Evolutionary conservation across 2,113 vertebrate genomes (phyloP), one percentile per base, ranked within the genome.

Genomic region (Eublepharis macularius): DNA sequence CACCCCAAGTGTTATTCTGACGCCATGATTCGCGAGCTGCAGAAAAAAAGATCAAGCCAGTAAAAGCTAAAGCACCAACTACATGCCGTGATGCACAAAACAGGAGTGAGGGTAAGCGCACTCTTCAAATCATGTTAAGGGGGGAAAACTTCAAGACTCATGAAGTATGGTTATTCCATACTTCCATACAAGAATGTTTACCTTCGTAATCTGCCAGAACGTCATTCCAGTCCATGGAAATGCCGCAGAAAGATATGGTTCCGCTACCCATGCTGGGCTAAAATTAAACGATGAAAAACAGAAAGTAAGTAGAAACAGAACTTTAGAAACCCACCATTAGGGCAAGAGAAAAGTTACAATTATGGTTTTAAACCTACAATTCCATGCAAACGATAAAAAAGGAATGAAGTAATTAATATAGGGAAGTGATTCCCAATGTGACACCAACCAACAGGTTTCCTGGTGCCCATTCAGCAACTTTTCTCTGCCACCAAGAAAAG

Each of bases 131-230:
- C 34, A 63, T n/a, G 60, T 63, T 63, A 51, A 26, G 19, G 72
- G 70, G 77, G 54, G 0, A 0, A 1, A 1, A 0, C 81, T 68
- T 72, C 66, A 51, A 36, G 68, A 74, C 12, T 80, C 7, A n/a
- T 65, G 11, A 79, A 72, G 87, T 36, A 78, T 80, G 0, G 0
- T 21, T 47, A 85, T 34, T 68, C 29, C 34, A n/a, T 29, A 87
- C 11, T 65, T 2, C 41, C 69, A 86, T 6, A 74, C 0, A 80
- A 24, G 8, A 82, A 86, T 39, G 45, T 60, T 83, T 96, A 99
- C 99, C 98, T 85, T 99, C 99, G 90, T 99, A 99, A 91, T 99
- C 99, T 82, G 99, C 98, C 91, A 99, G 94, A 92, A 99, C 96
- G 86, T 99, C 98, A 78, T 96, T 99, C 99, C 99, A 99, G 80